A percentile compares a stretch with the other conserved stretches of the same genome.
These are phyloP conservation scores for Halcyon smyrnensis DNA, from an alignment of 2,797 vertebrate species.

Conservation along the genomic window DNA sequence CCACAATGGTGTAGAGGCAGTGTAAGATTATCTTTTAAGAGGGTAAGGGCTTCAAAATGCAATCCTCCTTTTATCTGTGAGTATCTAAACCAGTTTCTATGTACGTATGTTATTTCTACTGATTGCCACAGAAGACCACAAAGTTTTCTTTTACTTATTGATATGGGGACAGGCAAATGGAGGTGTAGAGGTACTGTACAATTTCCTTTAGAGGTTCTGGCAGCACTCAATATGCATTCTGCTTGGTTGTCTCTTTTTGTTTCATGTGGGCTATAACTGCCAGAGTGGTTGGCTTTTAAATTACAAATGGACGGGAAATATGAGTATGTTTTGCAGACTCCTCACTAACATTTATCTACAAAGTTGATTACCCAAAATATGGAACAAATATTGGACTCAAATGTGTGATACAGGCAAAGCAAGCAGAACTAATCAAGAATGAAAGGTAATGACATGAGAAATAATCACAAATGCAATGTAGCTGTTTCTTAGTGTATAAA, in stretches of 20 bases:
- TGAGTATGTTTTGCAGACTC: not conserved
- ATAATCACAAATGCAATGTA: not conserved
- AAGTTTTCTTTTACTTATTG: not conserved
- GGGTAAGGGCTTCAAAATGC: not conserved
- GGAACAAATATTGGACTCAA: not conserved
- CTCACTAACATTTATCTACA: not conserved
- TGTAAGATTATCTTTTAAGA: not conserved
- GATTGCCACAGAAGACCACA: not conserved
- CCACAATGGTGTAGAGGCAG: not conserved
- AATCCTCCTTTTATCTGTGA: not conserved
- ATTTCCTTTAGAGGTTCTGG: not conserved
- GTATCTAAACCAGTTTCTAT: not conserved
- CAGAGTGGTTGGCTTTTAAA: not conserved
- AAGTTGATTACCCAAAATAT: not conserved
- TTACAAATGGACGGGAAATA: not conserved
- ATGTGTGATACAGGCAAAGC: not conserved
- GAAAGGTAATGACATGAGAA: not conserved
- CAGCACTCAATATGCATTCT: not conserved
- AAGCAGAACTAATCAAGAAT: not conserved
- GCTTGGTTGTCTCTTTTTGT: not conserved
- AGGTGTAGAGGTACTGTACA: not conserved
- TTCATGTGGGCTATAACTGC: not conserved
- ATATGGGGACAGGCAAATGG: not conserved
- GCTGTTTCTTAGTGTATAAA: not conserved
- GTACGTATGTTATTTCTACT: not conserved